phyloP scores from a whole-genome alignment of 2,888 invertebrate genomes.

The Dicycla oo region DNA sequence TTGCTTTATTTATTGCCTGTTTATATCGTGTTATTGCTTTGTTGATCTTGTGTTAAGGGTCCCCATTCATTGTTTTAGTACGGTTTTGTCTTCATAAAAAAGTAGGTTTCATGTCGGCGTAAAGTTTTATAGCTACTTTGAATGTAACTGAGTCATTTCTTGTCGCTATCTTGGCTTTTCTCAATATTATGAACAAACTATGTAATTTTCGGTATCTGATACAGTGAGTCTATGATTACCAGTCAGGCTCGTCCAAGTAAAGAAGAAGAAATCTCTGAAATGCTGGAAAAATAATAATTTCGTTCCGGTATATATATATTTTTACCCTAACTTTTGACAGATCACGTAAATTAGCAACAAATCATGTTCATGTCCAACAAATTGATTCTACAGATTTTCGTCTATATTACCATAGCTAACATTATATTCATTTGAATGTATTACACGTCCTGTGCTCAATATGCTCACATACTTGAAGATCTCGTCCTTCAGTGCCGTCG shows the following conservation, averaged over 20 bases:
- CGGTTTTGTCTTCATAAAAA: conserved; percentile 49
- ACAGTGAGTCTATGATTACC: neutral
- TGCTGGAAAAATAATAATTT: no score
- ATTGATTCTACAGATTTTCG: conserved; percentile 47
- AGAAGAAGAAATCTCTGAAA: no score
- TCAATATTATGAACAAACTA: conserved; percentile 17
- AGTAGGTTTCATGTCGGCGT: conserved; percentile 17
- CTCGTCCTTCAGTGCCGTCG: conserved; percentile 62
- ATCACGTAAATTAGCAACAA: no score
- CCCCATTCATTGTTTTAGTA: conserved; percentile 46
- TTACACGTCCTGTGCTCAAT: conserved; percentile 54
- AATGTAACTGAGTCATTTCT: conserved; percentile 4
- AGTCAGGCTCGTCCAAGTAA: no score
- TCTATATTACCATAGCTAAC: conserved; percentile 28
- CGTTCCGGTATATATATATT: no score
- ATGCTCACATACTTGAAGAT: conserved; percentile 44
- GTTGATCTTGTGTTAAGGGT: conserved; percentile 51
- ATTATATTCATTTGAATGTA: conserved; percentile 56
- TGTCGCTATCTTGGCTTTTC: neutral
- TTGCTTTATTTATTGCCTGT: conserved; percentile 61
- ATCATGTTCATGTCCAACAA: conserved; percentile 22
- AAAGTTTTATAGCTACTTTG: conserved; percentile 24
- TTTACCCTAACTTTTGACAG: no score
- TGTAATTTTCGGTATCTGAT: neutral
- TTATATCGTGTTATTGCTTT: conserved; percentile 59